These are phyloP conservation scores for Heliothis peltigera DNA, from an alignment of 2,888 invertebrate species.

Conservation along the genomic window DNA sequence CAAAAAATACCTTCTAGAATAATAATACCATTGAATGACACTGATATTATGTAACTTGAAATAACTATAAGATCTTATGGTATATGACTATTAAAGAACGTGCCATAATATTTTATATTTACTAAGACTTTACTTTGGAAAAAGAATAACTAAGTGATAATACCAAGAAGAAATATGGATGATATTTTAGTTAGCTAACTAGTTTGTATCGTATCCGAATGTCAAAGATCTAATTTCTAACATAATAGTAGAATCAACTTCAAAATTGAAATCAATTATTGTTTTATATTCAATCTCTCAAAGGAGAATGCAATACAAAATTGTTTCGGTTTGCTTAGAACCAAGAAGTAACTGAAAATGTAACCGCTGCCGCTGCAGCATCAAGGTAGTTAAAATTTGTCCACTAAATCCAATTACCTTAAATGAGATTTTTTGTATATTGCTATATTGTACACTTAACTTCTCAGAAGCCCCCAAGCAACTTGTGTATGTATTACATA, in stretches of 20 bases:
- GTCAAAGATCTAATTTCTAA: too few relatives aligned
- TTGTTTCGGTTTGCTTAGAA: not conserved
- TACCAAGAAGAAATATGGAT: too few relatives aligned
- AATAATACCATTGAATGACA: not conserved
- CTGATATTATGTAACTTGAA: too few relatives aligned
- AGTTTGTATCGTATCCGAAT: too few relatives aligned
- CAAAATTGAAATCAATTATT: too few relatives aligned
- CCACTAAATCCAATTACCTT: constrained; percentile 3
- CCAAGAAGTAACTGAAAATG: not conserved
- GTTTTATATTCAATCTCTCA: too few relatives aligned
- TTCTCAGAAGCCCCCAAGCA: not conserved
- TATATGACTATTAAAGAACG: not conserved
- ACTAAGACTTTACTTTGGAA: too few relatives aligned
- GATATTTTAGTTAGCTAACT: too few relatives aligned
- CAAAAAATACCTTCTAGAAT: not conserved
- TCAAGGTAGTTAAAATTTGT: not conserved
- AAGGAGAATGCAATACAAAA: too few relatives aligned
- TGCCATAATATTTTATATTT: too few relatives aligned
- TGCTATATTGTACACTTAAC: not conserved
- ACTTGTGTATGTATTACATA: not conserved
- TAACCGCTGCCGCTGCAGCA: not conserved
- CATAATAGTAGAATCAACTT: too few relatives aligned
- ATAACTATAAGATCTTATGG: not conserved
- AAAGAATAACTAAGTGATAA: too few relatives aligned
- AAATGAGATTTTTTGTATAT: constrained; percentile 1